Evolutionary conservation across 2,113 vertebrate species (phyloP), one percentile per base, ranked within the genome.

Genomic region (Clarias gariepinus): DNA sequence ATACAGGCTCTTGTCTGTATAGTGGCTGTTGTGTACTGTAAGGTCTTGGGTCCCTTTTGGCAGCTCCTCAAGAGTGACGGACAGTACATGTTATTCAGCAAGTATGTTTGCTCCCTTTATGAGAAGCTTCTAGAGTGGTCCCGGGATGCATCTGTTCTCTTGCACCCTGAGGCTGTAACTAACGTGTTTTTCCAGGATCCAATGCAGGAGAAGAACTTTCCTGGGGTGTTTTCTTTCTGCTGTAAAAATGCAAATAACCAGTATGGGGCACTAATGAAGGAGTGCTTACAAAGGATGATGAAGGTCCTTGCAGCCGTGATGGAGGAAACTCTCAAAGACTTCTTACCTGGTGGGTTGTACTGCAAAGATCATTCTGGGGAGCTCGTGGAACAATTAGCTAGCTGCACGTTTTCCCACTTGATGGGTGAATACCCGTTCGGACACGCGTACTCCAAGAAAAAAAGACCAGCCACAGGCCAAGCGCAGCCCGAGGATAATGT

Each of bases 31-130:
- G 58, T 95, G 53, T 93, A 96, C 91, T 94, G 93, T 88, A 95
- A 96, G 90, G 87, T 96, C 9, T 86, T 96, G 2, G 95, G 95
- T 2, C 95, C 95, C 23, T 94, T 94, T 84, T 95, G 93, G 93
- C 95, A 95, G 89, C 94, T 96, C 0, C 89, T 96, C 53, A 95
- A 90, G 81, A 95, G 95, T 36, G 90, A 87, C 4, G 94, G 89
- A 2, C 92, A 95, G 64, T 96, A 95, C 81, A 47, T 90, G 0
- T 91, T 90, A 36, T 95, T 91, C 68, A 89, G 91, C 82, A 90
- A 88, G 63, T 94, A 95, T 90, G 41, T 94, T 6, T 92, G 92
- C 0, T 86, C 64, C n/a, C 92, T 96, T 82, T 94, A 95, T 81
- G 93, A 95, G 9, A 95, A 88, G 86, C 94, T 95, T 61, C 88